Evolutionary conservation across 2,888 invertebrate genomes (phyloP).

Genomic region (Heteropelma amictum): DNA sequence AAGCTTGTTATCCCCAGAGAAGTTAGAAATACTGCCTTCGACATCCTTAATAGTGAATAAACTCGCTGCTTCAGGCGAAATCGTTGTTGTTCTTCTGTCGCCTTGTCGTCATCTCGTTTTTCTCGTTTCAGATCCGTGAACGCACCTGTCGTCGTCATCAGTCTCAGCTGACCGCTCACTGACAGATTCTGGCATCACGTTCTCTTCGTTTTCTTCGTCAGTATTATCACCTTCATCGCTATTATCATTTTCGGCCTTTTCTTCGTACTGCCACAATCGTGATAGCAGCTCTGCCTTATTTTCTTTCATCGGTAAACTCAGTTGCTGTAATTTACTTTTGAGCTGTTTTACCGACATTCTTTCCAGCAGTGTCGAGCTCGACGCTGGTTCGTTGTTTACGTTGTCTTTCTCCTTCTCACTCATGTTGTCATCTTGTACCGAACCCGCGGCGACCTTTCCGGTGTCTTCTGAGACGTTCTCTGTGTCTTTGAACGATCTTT

Average conservation of each 20-base stretch:
- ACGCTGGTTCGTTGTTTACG: neutral
- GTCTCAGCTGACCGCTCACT: neutral
- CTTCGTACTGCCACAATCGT: neutral
- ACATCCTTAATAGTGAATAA: neutral
- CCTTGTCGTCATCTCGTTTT: neutral
- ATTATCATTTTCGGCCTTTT: neutral
- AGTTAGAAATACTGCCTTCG: constrained; percentile 24
- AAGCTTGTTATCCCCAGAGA: constrained; percentile 39
- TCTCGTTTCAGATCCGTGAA: neutral
- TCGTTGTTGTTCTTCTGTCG: neutral
- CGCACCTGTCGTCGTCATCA: neutral
- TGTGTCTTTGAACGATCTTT: neutral
- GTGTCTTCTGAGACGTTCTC: neutral
- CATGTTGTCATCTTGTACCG: neutral
- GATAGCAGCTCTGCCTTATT: neutral
- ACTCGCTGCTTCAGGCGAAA: neutral
- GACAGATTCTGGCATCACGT: neutral
- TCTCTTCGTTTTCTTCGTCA: neutral
- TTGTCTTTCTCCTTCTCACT: neutral
- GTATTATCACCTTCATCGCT: neutral
- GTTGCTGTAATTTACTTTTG: neutral
- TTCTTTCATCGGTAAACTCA: neutral
- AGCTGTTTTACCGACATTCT: neutral
- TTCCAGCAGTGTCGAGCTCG: neutral
- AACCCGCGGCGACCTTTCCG: neutral